Percentiles rank a stretch among this genome's conserved stretches.
Evolutionary conservation across 2,888 invertebrate species (phyloP).

Genomic region (Campaea margaritaria): DNA sequence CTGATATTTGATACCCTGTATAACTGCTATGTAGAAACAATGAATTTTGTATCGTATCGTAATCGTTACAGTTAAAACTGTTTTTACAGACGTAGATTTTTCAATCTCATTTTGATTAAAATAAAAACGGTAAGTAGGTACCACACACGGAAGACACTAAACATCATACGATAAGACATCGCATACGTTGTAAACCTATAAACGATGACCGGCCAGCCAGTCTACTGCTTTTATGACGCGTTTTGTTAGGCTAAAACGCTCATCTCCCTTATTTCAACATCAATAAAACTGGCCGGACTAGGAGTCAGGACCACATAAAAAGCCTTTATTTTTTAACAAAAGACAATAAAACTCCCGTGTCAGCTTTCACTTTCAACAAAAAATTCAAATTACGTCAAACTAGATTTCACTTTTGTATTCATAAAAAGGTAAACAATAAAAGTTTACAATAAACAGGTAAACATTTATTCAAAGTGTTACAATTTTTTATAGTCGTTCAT

Average conservation of each 20-base stretch:
- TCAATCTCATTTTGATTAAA: too few relatives aligned
- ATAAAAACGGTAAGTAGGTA: neutral
- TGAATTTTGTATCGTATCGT: too few relatives aligned
- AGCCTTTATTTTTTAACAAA: conserved; percentile 42
- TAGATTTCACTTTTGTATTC: conserved; percentile 64
- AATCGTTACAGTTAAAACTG: too few relatives aligned
- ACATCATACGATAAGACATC: too few relatives aligned
- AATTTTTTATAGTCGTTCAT: conserved; percentile 46
- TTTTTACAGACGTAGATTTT: too few relatives aligned
- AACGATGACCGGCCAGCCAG: neutral
- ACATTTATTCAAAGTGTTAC: conserved; percentile 45
- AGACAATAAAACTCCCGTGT: conserved; percentile 42
- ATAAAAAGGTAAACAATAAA: conserved; percentile 57
- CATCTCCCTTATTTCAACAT: conserved; percentile 8
- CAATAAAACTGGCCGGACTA: conserved; percentile 18
- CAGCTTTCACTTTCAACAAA: conserved; percentile 77
- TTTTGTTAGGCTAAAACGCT: conserved; percentile 7
- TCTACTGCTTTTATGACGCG: conserved; percentile 3
- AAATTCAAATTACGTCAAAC: conserved; percentile 51
- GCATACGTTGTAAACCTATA: neutral
- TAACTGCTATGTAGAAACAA: too few relatives aligned
- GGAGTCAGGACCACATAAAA: conserved; percentile 34
- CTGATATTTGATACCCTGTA: too few relatives aligned
- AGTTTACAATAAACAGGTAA: conserved; percentile 59
- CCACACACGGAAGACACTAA: neutral